phyloP scores from a whole-genome alignment of 2,888 invertebrate genomes.

The Drosophila yooni region DNA sequence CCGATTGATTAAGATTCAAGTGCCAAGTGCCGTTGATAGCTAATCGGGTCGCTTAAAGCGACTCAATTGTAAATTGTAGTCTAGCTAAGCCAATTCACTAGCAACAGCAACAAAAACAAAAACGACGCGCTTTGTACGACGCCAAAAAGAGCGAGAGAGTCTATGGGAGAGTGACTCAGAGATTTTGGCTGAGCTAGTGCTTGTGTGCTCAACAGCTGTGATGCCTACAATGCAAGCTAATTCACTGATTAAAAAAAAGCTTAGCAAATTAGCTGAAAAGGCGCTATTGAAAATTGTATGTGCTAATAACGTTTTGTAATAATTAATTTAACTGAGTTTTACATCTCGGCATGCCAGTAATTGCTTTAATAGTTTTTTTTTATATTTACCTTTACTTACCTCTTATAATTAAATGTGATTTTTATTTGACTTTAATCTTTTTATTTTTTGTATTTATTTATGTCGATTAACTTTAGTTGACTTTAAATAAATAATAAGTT shows the following conservation, averaged over 20 bases:
- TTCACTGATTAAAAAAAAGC: not conserved
- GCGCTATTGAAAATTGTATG: not conserved
- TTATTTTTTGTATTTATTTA: not conserved
- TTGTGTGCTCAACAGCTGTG: not conserved
- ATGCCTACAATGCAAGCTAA: not conserved
- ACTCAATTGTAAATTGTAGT: constrained; percentile 50
- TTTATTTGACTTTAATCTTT: too few relatives aligned
- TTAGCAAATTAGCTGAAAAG: not conserved
- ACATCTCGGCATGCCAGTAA: not conserved
- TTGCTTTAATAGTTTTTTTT: not conserved
- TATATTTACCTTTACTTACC: not conserved
- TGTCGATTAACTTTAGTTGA: not conserved
- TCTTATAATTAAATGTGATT: not conserved
- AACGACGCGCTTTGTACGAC: constrained; percentile 34
- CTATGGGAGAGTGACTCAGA: not conserved
- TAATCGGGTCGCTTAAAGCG: constrained; percentile 65
- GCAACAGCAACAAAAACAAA: constrained; percentile 21
- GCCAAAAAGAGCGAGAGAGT: not conserved
- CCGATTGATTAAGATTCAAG: constrained; percentile 58
- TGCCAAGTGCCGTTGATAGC: constrained; percentile 60
- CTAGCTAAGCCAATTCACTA: constrained; percentile 36
- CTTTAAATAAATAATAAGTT: not conserved
- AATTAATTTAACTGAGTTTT: not conserved
- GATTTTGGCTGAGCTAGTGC: not conserved
- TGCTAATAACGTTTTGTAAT: not conserved